Evolutionary conservation across 2,888 invertebrate species (phyloP), one percentile per base, ranked within the genome.

Genomic region (Drosophila borealis): DNA sequence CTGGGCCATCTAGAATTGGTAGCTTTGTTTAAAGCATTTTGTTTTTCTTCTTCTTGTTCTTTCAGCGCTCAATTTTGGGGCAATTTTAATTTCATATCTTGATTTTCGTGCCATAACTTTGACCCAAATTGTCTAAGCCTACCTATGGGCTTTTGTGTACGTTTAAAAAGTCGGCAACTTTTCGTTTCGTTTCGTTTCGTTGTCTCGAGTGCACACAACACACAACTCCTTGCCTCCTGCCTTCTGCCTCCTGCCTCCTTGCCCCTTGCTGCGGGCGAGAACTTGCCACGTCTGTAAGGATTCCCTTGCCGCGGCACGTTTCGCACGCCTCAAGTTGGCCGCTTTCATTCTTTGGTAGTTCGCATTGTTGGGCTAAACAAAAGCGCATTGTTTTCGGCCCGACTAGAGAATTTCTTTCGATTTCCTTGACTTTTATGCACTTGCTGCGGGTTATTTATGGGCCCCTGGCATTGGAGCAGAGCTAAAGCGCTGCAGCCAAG

Each of bases 381-480:
- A 85, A 82, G 88, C 82, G 82, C 89, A 88, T 89, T 86, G 85
- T 85, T 75, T 83, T 69, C 54, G 75, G 72, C 61, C 65, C 56
- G 57, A 63, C 66, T 59, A 46, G 66, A 63, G 71, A 69, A 67
- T 74, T 85, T 81, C 80, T 80, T 85, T 89, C 88, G 88, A 88
- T 85, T 84, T 84, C 85, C 83, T 84, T 84, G 83, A 89, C 83
- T 89, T 87, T 84, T 84, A 89, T 84, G 89, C 83, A 84, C 84
- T 89, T 70, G 84, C 87, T 85, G 89, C 72, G 74, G 86, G 88
- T 86, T 89, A 86, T 86, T 86, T 86, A 89, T 89, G 89, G 68
- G 29, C 29, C 54, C 57, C 73, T 86, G 89, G 88, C 89, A 88
- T 84, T 87, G 83, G 45, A n/a, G 63, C 29, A 19, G 19, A 34